Conservation (phyloP, 2,888 invertebrate species). For the Rugalucina vietnamica region DNA sequence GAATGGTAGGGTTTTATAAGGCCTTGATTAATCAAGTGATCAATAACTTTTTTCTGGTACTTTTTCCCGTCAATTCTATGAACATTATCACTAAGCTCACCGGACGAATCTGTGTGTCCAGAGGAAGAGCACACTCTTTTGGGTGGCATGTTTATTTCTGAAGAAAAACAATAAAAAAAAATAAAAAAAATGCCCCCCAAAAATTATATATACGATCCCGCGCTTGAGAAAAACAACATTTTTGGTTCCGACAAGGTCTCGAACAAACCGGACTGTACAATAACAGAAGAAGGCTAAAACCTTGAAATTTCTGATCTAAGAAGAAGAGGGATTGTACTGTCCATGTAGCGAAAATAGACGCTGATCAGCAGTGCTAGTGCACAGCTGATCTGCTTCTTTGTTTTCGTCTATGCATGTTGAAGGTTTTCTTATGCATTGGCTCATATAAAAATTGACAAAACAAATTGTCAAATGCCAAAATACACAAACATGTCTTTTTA, state of each 20-base stretch:
- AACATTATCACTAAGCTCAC: background rate
- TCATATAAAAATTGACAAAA: no score
- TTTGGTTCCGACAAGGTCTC: no score
- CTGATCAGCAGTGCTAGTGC: no score
- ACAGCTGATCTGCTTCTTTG: no score
- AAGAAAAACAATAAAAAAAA: background rate
- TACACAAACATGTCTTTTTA: no score
- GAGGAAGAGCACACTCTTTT: background rate
- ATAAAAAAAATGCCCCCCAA: background rate
- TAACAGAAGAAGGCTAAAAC: no score
- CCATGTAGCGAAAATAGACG: no score
- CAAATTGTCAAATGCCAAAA: no score
- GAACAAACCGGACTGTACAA: no score
- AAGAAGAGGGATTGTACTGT: no score
- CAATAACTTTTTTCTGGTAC: background rate
- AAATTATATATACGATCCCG: background rate
- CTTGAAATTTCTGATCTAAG: no score
- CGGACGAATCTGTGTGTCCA: background rate
- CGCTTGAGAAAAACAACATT: background rate
- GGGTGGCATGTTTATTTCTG: background rate
- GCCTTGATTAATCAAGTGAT: background rate
- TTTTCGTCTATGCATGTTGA: no score
- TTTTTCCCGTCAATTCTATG: background rate
- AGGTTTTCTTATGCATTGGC: background rate
- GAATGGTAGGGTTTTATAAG: background rate